Conservation (phyloP, 2,113 vertebrate genomes). For the Sander lucioperca region DNA sequence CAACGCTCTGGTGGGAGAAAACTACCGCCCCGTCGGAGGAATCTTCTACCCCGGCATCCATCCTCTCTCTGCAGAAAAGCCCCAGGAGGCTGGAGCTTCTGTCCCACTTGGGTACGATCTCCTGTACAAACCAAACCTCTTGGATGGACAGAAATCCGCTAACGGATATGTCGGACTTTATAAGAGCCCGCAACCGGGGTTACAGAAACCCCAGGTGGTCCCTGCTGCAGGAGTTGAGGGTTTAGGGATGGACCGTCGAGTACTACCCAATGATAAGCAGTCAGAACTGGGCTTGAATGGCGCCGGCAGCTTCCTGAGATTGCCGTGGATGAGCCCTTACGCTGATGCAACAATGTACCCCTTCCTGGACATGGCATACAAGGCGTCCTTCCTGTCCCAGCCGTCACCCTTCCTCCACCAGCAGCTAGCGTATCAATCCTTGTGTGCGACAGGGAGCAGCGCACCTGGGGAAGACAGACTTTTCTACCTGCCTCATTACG, state of each 20-base stretch:
- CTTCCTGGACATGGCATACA: slow-evolving; percentile 95
- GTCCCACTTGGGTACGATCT: slow-evolving; percentile 89
- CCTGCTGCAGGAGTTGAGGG: slow-evolving; percentile 85
- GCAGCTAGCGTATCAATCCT: slow-evolving; percentile 91
- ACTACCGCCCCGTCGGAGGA: slow-evolving; percentile 88
- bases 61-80: slow-evolving; percentile 86
- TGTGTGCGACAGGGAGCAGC: slow-evolving; percentile 79
- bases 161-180: slow-evolving; percentile 92
- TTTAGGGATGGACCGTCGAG: slow-evolving; percentile 87
- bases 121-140: slow-evolving; percentile 87
- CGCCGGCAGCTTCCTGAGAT: slow-evolving; percentile 89
- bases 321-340: slow-evolving; percentile 94
- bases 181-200: slow-evolving; percentile 89
- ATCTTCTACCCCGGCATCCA: slow-evolving; percentile 91
- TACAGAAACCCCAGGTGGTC: slow-evolving; percentile 87
- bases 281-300: slow-evolving; percentile 88
- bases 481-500: slow-evolving; percentile 92
- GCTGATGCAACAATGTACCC: slow-evolving; percentile 92
- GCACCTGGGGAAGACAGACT: slow-evolving; percentile 89
- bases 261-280: slow-evolving; percentile 87
- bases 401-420: slow-evolving; percentile 92
- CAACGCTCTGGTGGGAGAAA: slow-evolving; percentile 90
- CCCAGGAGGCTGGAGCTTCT: slow-evolving; percentile 80
- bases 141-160: slow-evolving; percentile 86
- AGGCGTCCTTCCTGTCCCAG: slow-evolving; percentile 93